Evolutionary conservation across 2,797 vertebrate species (phyloP).

Genomic region (Perdix hodgsoniae): DNA sequence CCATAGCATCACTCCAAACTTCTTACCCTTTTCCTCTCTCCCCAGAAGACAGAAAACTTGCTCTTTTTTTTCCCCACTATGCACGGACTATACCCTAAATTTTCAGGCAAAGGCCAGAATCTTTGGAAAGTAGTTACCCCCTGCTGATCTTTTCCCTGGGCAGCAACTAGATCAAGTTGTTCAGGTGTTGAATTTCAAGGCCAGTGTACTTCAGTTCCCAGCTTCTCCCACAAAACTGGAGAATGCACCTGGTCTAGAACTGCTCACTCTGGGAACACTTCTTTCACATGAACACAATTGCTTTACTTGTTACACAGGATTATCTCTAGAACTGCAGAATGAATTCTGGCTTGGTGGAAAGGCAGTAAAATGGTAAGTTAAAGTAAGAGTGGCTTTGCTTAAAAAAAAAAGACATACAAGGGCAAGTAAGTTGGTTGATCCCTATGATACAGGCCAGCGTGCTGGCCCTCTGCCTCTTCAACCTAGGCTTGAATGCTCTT

Average conservation of each 20-base stretch:
- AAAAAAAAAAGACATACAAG: background rate
- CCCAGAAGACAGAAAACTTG: background rate
- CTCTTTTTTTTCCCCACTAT: background rate
- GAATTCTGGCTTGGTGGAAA: background rate
- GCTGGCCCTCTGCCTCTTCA: constrained; percentile 20
- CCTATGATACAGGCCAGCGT: background rate
- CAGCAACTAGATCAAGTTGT: background rate
- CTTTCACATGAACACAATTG: accelerated
- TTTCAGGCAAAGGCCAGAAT: background rate
- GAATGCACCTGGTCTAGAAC: background rate
- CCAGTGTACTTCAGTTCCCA: background rate
- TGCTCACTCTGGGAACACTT: background rate
- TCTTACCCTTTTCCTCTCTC: background rate
- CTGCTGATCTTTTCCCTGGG: background rate
- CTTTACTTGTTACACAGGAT: background rate
- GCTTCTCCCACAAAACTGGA: background rate
- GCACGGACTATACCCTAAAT: background rate
- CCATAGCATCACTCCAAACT: background rate
- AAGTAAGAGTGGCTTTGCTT: background rate
- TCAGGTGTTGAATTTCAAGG: background rate
- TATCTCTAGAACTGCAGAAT: background rate
- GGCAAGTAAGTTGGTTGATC: background rate
- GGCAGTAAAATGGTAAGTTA: background rate
- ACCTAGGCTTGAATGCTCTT: constrained; percentile 20
- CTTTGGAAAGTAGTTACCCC: background rate